Conservation (phyloP, 2,797 vertebrate genomes). For the Sebastes nivosus region DNA sequence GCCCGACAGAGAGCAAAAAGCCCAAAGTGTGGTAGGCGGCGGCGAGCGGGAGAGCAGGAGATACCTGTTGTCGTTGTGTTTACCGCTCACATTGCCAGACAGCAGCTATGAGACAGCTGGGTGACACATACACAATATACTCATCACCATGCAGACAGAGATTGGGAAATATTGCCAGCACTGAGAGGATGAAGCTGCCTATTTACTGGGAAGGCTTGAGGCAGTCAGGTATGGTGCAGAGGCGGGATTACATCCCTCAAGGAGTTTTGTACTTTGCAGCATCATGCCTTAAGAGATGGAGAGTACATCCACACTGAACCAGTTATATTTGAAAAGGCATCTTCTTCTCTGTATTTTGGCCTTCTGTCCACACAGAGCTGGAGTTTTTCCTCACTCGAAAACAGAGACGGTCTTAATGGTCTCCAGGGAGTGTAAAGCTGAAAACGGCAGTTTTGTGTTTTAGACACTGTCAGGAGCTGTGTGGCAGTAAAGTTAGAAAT, state of each 20-base stretch:
- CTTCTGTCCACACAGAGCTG: not conserved
- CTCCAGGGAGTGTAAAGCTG: not conserved
- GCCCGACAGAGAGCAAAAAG: constrained; percentile 57
- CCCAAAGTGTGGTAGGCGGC: constrained; percentile 50
- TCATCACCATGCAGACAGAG: constrained; percentile 58
- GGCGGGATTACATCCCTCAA: constrained; percentile 23
- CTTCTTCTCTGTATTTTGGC: not conserved
- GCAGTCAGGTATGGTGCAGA: constrained; percentile 18
- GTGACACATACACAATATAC: constrained; percentile 66
- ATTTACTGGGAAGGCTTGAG: constrained; percentile 41
- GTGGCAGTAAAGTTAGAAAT: not conserved
- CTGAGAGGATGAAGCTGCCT: constrained; percentile 44
- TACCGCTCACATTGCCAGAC: constrained; percentile 58
- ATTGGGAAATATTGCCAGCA: constrained; percentile 48
- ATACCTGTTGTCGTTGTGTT: constrained; percentile 68
- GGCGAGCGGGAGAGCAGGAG: constrained; percentile 47
- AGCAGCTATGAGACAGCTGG: constrained; percentile 51
- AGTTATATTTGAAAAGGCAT: constrained; percentile 1
- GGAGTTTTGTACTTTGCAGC: constrained; percentile 20
- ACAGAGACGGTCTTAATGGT: not conserved
- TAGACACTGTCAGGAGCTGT: not conserved
- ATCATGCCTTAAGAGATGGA: not conserved
- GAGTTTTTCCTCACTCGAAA: not conserved
- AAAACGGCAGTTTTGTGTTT: not conserved
- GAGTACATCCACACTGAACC: not conserved